phyloP scores from a whole-genome alignment of 2,113 vertebrate species.

The Myotis lucifugus region DNA sequence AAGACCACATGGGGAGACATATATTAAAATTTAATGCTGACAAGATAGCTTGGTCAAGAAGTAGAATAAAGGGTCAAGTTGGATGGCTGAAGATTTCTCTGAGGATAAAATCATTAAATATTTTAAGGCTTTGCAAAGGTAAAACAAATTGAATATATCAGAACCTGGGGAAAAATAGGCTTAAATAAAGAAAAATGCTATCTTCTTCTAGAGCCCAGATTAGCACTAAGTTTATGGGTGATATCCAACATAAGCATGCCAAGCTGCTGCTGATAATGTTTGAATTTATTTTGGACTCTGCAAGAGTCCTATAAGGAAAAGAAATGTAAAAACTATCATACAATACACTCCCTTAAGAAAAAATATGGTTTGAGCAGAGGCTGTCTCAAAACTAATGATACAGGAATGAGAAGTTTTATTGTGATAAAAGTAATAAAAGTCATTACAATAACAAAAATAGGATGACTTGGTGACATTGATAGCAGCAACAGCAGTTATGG shows the following conservation, averaged over 20 bases:
- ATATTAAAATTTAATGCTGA: slow-evolving; percentile 57
- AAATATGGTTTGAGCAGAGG: not conserved
- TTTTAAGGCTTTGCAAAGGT: slow-evolving; percentile 25
- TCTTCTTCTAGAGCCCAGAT: not conserved
- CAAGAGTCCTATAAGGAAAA: not conserved
- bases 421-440: not conserved
- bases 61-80: slow-evolving; percentile 39
- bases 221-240: not conserved
- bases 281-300: not conserved
- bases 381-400: not conserved
- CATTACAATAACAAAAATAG: slow-evolving; percentile 34
- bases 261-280: not conserved
- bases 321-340: not conserved
- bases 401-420: not conserved
- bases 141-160: not conserved
- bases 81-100: slow-evolving; percentile 22
- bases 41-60: slow-evolving; percentile 50
- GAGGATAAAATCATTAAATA: slow-evolving; percentile 46
- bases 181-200: not conserved
- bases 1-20: slow-evolving; percentile 30
- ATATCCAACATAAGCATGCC: not conserved
- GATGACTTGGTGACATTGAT: not conserved
- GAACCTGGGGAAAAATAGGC: not conserved
- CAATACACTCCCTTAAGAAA: not conserved
- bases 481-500: not conserved